phyloP scores from a whole-genome alignment of 2,797 vertebrate genomes.

The Cryptoblepharus egeriae region DNA sequence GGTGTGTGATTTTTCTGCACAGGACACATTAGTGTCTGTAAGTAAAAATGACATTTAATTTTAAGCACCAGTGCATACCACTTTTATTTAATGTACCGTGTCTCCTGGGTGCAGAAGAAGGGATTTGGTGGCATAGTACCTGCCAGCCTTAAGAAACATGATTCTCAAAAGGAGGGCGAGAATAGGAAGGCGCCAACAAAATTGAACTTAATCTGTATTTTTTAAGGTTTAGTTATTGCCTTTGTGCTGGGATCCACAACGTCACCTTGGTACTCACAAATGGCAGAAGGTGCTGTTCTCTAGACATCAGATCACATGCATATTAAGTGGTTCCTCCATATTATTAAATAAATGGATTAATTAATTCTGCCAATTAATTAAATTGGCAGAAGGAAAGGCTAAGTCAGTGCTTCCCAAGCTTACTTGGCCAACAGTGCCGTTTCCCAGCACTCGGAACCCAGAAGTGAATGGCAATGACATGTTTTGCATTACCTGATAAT shows the following conservation, averaged over 20 bases:
- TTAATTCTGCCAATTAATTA: neutral
- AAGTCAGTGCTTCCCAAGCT: neutral
- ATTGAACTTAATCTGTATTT: neutral
- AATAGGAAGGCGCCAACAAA: slow-evolving; percentile 41
- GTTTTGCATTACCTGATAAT: no score
- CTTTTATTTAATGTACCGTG: slow-evolving; percentile 51
- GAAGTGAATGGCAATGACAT: no score
- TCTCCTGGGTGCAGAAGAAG: slow-evolving; percentile 46
- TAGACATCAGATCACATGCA: neutral
- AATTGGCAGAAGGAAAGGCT: neutral
- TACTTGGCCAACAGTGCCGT: no score
- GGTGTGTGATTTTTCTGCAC: slow-evolving; percentile 38
- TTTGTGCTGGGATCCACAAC: neutral
- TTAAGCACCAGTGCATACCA: slow-evolving; percentile 64
- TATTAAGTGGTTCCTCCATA: no score
- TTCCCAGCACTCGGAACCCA: no score
- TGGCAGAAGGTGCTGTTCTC: neutral
- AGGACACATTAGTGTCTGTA: slow-evolving; percentile 45
- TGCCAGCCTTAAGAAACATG: slow-evolving; percentile 27
- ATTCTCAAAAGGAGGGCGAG: neutral
- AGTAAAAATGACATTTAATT: slow-evolving; percentile 65
- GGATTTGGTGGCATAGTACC: slow-evolving; percentile 33
- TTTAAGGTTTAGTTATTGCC: slow-evolving; percentile 20
- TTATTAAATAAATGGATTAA: neutral
- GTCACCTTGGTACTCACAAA: neutral